A percentile compares a stretch with the other conserved stretches of the same genome.
phyloP scores from a whole-genome alignment of 2,113 vertebrate genomes.

The Pelusios castaneus region DNA sequence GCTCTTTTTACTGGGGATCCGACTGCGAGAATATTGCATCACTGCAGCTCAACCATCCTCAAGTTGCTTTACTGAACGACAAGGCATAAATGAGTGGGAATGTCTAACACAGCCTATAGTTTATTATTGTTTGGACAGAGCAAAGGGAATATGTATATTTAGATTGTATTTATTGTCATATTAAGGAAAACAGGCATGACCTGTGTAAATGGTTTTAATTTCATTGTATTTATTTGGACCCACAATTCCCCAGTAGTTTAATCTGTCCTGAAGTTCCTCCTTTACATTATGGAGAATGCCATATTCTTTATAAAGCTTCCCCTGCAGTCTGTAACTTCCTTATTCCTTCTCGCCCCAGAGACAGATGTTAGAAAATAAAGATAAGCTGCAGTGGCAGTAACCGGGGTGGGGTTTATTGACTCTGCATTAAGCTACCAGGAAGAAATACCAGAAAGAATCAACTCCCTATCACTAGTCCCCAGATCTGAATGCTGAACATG shows the following conservation, averaged over 20 bases:
- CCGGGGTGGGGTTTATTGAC: neutral
- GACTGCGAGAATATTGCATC: constrained; percentile 31
- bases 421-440: neutral
- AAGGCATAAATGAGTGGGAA: constrained; percentile 33
- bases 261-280: constrained; percentile 43
- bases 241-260: constrained; percentile 7
- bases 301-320: constrained; percentile 61
- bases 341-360: constrained; percentile 51
- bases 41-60: constrained; percentile 5
- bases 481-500: neutral
- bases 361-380: constrained; percentile 43
- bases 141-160: neutral
- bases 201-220: constrained; percentile 57
- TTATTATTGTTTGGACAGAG: constrained; percentile 25
- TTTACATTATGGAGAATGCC: neutral
- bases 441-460: neutral
- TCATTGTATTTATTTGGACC: neutral
- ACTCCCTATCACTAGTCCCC: neutral
- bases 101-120: constrained; percentile 22
- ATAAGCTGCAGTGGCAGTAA: constrained; percentile 36
- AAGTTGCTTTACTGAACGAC: constrained; percentile 30
- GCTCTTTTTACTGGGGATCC: constrained; percentile 21
- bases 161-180: neutral
- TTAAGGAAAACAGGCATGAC: constrained; percentile 59
- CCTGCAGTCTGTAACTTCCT: constrained; percentile 35